phyloP scores from a whole-genome alignment of 2,797 vertebrate species.

The Anabas testudineus region DNA sequence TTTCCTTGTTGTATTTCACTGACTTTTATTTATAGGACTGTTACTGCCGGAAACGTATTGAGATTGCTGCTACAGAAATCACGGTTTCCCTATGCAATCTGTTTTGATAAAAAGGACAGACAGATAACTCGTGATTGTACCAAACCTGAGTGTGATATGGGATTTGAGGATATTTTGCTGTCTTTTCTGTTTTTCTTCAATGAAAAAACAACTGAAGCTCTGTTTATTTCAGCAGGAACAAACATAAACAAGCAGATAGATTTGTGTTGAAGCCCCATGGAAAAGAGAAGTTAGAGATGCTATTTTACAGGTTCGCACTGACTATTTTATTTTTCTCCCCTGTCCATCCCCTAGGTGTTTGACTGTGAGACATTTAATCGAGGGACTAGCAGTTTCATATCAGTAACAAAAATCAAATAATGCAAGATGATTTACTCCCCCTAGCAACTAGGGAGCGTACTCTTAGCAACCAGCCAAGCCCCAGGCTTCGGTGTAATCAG shows the following conservation, averaged over 20 bases:
- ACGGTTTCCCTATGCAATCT: slow-evolving; percentile 80
- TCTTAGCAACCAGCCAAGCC: slow-evolving; percentile 99
- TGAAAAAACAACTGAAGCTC: slow-evolving; percentile 84
- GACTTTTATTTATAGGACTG: slow-evolving; percentile 48
- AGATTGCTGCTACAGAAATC: slow-evolving; percentile 50
- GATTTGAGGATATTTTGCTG: slow-evolving; percentile 80
- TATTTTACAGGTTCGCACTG: slow-evolving; percentile 98
- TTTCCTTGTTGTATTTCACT: slow-evolving; percentile 55
- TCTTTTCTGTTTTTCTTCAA: slow-evolving; percentile 86
- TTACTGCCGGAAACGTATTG: slow-evolving; percentile 38
- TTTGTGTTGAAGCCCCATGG: slow-evolving; percentile 90
- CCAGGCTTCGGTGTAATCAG: slow-evolving; percentile 99
- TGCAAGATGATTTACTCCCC: slow-evolving; percentile 99
- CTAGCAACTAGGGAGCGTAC: slow-evolving; percentile 99
- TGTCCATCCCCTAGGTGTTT: slow-evolving; percentile 98
- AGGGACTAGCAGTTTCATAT: slow-evolving; percentile 99
- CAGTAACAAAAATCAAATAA: slow-evolving; percentile 99
- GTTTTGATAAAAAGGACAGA: slow-evolving; percentile 82
- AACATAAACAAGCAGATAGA: slow-evolving; percentile 89
- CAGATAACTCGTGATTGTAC: slow-evolving; percentile 84
- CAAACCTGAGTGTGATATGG: slow-evolving; percentile 78
- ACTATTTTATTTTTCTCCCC: slow-evolving; percentile 95
- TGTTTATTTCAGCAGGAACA: slow-evolving; percentile 92
- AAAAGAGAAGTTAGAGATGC: slow-evolving; percentile 98
- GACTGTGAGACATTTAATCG: slow-evolving; percentile 99